These are phyloP conservation scores for Hozukius guyotensis DNA, from an alignment of 2,797 vertebrate species.

Conservation along the genomic window DNA sequence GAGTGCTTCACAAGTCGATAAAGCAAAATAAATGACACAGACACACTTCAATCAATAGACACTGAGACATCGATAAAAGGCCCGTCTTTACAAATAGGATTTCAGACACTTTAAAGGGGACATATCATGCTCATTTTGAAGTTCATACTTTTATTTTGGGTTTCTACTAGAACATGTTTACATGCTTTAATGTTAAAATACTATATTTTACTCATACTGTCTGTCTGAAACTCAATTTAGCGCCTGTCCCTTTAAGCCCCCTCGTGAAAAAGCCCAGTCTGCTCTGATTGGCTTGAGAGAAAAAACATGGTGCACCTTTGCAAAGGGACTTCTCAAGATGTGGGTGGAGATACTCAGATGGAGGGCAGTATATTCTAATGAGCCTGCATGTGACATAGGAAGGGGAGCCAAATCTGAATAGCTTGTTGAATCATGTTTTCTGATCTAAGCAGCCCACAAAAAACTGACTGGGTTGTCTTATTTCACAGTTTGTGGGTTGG, in stretches of 20 bases:
- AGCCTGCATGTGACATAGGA: too few relatives aligned
- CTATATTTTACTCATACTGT: too few relatives aligned
- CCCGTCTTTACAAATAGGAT: not conserved
- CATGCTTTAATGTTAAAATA: not conserved
- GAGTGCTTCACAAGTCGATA: slow-evolving; percentile 13
- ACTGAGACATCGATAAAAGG: slow-evolving; percentile 6
- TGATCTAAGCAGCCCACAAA: too few relatives aligned
- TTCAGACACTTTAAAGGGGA: not conserved
- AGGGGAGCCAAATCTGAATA: fast-evolving
- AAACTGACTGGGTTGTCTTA: too few relatives aligned
- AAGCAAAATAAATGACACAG: slow-evolving; percentile 38
- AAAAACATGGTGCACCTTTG: not conserved
- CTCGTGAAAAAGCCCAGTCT: not conserved
- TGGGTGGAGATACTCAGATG: not conserved
- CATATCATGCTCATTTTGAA: not conserved
- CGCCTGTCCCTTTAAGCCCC: too few relatives aligned
- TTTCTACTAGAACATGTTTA: not conserved
- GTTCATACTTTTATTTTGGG: not conserved
- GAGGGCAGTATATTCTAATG: too few relatives aligned
- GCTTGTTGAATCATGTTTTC: too few relatives aligned
- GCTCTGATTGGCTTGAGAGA: not conserved
- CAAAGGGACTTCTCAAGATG: not conserved
- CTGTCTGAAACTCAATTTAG: too few relatives aligned
- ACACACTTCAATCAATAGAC: slow-evolving; percentile 32
- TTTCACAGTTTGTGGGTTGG: too few relatives aligned